Base-by-base conservation (phyloP, 1,140 invertebrate species). In the Drosophila virilis region DNA sequence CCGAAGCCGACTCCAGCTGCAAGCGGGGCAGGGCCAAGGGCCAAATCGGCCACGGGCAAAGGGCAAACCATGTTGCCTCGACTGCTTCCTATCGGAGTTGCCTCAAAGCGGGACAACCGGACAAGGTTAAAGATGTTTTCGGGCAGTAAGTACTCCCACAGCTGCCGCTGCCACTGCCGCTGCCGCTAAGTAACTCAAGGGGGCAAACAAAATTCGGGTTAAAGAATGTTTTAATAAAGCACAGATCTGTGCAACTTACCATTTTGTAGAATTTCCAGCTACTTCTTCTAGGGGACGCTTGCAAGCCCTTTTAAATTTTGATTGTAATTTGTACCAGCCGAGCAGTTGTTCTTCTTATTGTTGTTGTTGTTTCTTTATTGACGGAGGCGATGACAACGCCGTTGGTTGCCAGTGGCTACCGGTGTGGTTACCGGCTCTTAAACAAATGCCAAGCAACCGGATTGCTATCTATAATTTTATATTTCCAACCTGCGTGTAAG, bases 21-120 rank as follows among this genome's bases (percentile, higher is more conserved):
- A 60, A 66, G 68, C 40, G 13, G 74, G 73, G 70, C 50, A 76
- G 64, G 28, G 67, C 62, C 59, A 40, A 40, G 50, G 33, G 74
- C 60, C 37, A 67, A 80, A 35, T 28, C 22, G 22, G 22, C 22
- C 22, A 28, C 22, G 9, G 43, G 33, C 22, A 42, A 54, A 17
- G 38, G 22, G 42, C 50, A 76, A 65, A 50, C 35, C 32, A 7
- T 15, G 28, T 42, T 52, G 64, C 46, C 61, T 50, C 43, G 45
- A 42, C 40, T 28, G 35, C 28, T 28, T 48, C 58, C 45, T 64
- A 64, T 71, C 69, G 42, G 12, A 48, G 22, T 33, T 17, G 40
- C 37, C 9, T 37, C 62, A 65, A 54, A 45, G 9, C n/a, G 33
- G 42, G 42, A 64, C 60, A 40, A 40, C 28, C 50, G 33, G 43